Percentiles rank a stretch among this genome's conserved stretches.
Evolutionary conservation across 2,888 invertebrate genomes (phyloP).

Genomic region (Stenoptilia bipunctidactyla): DNA sequence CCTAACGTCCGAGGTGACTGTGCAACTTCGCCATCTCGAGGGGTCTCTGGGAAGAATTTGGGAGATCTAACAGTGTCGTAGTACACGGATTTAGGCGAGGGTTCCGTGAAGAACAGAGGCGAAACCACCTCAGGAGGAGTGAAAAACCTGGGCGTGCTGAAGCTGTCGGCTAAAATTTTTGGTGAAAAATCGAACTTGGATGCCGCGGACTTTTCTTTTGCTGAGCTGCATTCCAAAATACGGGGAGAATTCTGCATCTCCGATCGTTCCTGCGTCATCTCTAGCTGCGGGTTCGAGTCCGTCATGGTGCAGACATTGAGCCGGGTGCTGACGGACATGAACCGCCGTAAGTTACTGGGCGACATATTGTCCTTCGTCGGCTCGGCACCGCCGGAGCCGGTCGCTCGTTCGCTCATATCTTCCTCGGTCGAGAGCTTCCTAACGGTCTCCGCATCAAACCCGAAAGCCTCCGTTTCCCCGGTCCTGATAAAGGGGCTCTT

Average conservation of each 20-base stretch:
- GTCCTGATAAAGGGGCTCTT: constrained; percentile 53
- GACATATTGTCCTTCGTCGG: constrained; percentile 24
- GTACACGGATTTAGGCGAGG: constrained; percentile 57
- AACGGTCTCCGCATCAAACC: constrained; percentile 42
- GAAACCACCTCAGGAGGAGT: constrained; percentile 57
- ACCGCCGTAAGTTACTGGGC: constrained; percentile 42
- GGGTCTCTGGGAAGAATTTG: constrained; percentile 57
- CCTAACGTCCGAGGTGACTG: constrained; percentile 48
- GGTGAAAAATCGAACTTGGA: constrained; percentile 62
- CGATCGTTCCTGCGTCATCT: constrained; percentile 38
- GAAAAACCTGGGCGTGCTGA: constrained; percentile 54
- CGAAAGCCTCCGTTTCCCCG: constrained; percentile 43
- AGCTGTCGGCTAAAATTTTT: constrained; percentile 42
- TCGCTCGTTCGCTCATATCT: constrained; percentile 26
- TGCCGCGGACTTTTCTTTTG: constrained; percentile 49
- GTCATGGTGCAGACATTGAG: constrained; percentile 50
- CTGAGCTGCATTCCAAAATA: constrained; percentile 47
- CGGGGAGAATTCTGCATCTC: constrained; percentile 60
- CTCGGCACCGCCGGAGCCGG: constrained; percentile 29
- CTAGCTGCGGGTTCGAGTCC: constrained; percentile 30
- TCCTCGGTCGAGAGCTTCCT: constrained; percentile 28
- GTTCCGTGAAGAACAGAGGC: constrained; percentile 55
- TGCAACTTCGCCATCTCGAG: constrained; percentile 43
- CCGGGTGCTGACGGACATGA: constrained; percentile 52
- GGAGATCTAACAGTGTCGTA: constrained; percentile 58